Evolutionary conservation across 2,797 vertebrate genomes (phyloP), one percentile per base, ranked within the genome.

Genomic region (Myotis findleyi): DNA sequence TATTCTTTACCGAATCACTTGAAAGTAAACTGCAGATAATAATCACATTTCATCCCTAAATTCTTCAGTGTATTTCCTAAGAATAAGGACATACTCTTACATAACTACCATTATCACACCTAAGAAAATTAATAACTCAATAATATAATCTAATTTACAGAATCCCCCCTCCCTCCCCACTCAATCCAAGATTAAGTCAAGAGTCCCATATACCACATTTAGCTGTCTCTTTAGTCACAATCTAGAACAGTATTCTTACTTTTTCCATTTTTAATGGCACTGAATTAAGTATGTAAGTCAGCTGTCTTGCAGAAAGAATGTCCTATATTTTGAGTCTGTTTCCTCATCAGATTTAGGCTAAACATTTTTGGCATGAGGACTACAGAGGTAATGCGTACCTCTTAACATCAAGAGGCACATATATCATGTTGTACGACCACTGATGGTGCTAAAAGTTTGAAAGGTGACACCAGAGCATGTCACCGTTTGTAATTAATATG

Each of bases 101-200:
- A 47, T 57, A 88, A 71, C 44, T 76, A 25, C 7, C 69, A 89
- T 51, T 59, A 51, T 36, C 13, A 51, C 36, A 49, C 8, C 27
- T 41, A 12, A 90, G 38, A 76, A 96, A 90, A 75, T 84, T n/a
- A 91, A 76, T 68, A 57, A 85, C 72, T 73, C 36, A 93, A 44
- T 87, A 80, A 93, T 83, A 38, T 7, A 55, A 73, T 72, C 41
- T 82, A 89, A 72, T 51, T 62, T 36, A 80, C 2, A 89, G 44
- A 44, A 44, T 44, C 6, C 4, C 16, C 0, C 10, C 25, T 17
- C 64, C 12, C 5, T 25, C 0, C 13, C 25, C 13, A 18, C 57
- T 11, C 16, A 80, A 71, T 25, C 38, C 13, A 77, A 72, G 64
- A 68, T 44, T 59, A 30, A 68, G 81, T 14, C 27, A 55, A 38